These are phyloP conservation scores for Eupeodes corollae DNA, from an alignment of 1,140 invertebrate genomes.

Conservation along the genomic window DNA sequence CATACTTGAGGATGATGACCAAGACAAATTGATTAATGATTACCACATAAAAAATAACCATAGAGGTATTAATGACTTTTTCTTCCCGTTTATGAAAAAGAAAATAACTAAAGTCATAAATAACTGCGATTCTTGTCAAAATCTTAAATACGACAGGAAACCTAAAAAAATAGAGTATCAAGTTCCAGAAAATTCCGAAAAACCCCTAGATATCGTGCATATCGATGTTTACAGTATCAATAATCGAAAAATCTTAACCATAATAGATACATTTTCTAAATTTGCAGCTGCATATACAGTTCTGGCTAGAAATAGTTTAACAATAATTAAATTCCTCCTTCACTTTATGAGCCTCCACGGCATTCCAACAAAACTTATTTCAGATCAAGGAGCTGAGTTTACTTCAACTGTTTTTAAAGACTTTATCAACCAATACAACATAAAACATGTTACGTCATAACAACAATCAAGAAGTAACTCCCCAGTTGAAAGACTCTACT, in stretches of 20 bases:
- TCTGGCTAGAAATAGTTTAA: too few species aligned
- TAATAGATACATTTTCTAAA: conserved; percentile 14
- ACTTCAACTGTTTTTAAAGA: conserved; percentile 13
- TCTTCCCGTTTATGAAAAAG: background rate
- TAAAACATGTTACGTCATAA: conserved; percentile 10
- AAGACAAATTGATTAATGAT: conserved; percentile 6
- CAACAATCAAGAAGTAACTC: conserved; percentile 10
- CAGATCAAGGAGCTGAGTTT: conserved; percentile 12
- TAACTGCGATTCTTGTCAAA: background rate
- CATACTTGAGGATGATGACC: background rate
- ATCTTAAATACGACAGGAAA: background rate
- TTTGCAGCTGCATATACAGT: conserved; percentile 21
- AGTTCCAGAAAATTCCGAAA: conserved; percentile 7
- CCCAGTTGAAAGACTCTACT: conserved; percentile 11
- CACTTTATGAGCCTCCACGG: conserved; percentile 14
- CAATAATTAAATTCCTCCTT: too few species aligned
- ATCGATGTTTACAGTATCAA: conserved; percentile 13
- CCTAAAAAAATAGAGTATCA: background rate
- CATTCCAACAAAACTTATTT: conserved; percentile 9
- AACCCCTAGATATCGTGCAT: conserved; percentile 20
- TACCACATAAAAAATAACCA: conserved; percentile 17
- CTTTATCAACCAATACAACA: conserved; percentile 10
- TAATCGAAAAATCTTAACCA: conserved; percentile 12
- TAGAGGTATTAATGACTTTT: conserved; percentile 6
- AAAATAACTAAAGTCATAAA: background rate